Evolutionary conservation across 2,113 vertebrate species (phyloP).

Genomic region (Mus spicilegus): DNA sequence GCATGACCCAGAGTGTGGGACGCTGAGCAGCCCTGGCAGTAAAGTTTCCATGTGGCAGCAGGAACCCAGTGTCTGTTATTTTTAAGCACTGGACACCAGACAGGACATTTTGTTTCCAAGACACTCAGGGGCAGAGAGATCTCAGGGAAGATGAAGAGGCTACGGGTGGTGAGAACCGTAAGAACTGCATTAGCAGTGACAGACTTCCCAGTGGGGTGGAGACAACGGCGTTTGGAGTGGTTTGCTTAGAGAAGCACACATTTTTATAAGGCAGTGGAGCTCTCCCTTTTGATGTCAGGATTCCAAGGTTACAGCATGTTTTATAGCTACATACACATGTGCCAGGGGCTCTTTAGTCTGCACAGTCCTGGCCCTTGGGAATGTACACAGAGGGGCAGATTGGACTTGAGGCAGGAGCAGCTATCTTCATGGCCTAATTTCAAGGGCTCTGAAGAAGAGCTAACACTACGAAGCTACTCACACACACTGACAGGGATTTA

Average conservation of each 20-base stretch:
- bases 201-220: slow-evolving; percentile 71
- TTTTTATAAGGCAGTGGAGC: slow-evolving; percentile 83
- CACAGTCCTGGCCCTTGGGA: slow-evolving; percentile 3
- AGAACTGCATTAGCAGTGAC: slow-evolving; percentile 74
- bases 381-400: not conserved
- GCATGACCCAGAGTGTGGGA: not conserved
- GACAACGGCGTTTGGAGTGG: slow-evolving; percentile 72
- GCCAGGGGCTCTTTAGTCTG: slow-evolving; percentile 11
- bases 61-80: slow-evolving; percentile 73
- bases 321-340: slow-evolving; percentile 69
- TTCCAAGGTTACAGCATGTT: slow-evolving; percentile 74
- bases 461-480: not conserved
- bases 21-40: slow-evolving; percentile 49
- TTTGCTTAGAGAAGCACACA: slow-evolving; percentile 76
- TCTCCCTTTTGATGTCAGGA: slow-evolving; percentile 83
- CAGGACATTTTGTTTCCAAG: slow-evolving; percentile 78
- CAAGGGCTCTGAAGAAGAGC: not conserved
- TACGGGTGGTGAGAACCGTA: slow-evolving; percentile 54
- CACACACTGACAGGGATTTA: not conserved
- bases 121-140: slow-evolving; percentile 71
- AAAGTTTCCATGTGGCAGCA: slow-evolving; percentile 66
- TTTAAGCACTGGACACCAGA: slow-evolving; percentile 76
- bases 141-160: slow-evolving; percentile 77
- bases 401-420: not conserved
- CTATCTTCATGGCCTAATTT: not conserved